phyloP scores from a whole-genome alignment of 2,888 invertebrate species.

The Rhyacophila evoluta region DNA sequence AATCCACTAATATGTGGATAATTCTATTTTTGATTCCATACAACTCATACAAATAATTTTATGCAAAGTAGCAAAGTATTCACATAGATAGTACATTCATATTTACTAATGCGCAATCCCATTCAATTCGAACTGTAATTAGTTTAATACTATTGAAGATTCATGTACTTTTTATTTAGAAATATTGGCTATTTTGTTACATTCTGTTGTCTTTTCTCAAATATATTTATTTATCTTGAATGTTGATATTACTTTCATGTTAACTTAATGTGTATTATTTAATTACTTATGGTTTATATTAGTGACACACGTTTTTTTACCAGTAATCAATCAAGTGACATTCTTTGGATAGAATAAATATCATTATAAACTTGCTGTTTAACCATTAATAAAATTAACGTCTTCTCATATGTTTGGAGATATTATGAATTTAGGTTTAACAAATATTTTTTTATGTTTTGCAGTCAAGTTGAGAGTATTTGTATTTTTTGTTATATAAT shows the following conservation, averaged over 20 bases:
- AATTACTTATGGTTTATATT: background rate
- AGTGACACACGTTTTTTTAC: background rate
- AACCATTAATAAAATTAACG: background rate
- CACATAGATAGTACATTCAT: too few species aligned
- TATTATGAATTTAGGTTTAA: background rate
- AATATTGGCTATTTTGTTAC: background rate
- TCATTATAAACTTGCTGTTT: background rate
- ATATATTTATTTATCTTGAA: conserved; percentile 26
- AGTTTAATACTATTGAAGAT: too few species aligned
- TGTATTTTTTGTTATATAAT: conserved; percentile 31
- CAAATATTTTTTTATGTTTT: conserved; percentile 5
- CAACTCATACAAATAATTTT: too few species aligned
- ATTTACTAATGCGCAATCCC: too few species aligned
- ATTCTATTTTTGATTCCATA: too few species aligned
- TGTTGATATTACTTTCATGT: background rate
- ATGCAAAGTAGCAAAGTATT: too few species aligned
- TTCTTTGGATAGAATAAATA: background rate
- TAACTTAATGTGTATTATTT: conserved; percentile 12
- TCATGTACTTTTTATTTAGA: background rate
- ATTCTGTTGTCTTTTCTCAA: conserved; percentile 13
- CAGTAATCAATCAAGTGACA: background rate
- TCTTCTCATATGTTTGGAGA: background rate
- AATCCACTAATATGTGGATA: too few species aligned
- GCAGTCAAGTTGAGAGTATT: conserved; percentile 8
- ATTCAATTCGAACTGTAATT: too few species aligned